Percentiles rank a stretch among this genome's conserved stretches.
These are phyloP conservation scores for Papilio demoleus DNA, from an alignment of 2,888 invertebrate genomes.

Conservation along the genomic window DNA sequence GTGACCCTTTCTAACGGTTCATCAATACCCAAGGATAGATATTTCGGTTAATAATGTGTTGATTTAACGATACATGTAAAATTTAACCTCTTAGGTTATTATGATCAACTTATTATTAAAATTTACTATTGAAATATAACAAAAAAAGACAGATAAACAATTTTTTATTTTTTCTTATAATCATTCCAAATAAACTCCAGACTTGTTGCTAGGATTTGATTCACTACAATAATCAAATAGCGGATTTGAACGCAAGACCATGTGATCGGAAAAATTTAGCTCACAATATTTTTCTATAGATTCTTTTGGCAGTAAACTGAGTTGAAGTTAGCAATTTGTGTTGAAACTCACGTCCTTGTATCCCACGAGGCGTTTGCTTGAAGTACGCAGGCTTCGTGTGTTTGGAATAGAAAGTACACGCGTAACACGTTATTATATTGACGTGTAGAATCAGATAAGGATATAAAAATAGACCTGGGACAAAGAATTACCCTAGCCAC, in stretches of 20 bases:
- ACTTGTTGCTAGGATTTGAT: too few species aligned
- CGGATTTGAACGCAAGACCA: too few species aligned
- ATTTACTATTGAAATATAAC: background rate
- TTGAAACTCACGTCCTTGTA: conserved; percentile 29
- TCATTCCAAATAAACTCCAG: background rate
- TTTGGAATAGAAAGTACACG: conserved; percentile 10
- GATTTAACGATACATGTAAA: background rate
- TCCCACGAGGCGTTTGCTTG: conserved; percentile 35
- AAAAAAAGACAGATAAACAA: too few species aligned
- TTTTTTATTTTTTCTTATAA: too few species aligned
- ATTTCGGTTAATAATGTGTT: conserved; percentile 3
- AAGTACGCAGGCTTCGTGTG: conserved; percentile 21
- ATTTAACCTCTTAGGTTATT: background rate
- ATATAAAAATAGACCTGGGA: background rate
- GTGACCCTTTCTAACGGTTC: conserved; percentile 13
- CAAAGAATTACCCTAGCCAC: too few species aligned
- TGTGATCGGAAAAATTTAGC: conserved; percentile 14
- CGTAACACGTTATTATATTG: conserved; percentile 10
- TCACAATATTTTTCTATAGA: conserved; percentile 23
- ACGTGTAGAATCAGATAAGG: background rate
- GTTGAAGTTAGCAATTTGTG: conserved; percentile 35
- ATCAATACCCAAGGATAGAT: conserved; percentile 14
- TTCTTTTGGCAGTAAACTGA: conserved; percentile 20
- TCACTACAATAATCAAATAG: too few species aligned
- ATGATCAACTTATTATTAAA: background rate